phyloP scores from a whole-genome alignment of 2,113 vertebrate genomes.

The Alaudala cheleensis region DNA sequence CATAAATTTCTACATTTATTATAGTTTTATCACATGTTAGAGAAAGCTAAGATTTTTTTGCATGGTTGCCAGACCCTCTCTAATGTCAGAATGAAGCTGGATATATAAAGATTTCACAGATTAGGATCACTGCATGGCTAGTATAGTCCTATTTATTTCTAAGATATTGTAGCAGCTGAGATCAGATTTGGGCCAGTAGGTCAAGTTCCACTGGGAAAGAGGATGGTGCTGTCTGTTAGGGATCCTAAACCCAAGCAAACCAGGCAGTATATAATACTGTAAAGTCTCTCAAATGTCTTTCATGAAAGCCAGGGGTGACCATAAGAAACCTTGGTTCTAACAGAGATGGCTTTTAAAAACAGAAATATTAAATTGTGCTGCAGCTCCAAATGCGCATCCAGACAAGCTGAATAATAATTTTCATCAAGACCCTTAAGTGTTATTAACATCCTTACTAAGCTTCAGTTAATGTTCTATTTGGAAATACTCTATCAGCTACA shows the following conservation, averaged over 20 bases:
- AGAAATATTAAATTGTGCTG: not conserved
- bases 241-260: not conserved
- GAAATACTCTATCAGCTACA: not conserved
- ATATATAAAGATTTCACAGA: conserved; percentile 36
- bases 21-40: conserved; percentile 9
- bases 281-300: not conserved
- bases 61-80: conserved; percentile 53
- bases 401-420: not conserved
- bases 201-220: not conserved
- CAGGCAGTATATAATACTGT: not conserved
- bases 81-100: conserved; percentile 27
- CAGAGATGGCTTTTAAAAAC: not conserved
- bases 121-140: conserved; percentile 51
- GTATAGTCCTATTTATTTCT: conserved; percentile 29
- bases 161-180: conserved; percentile 9
- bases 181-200: conserved; percentile 43
- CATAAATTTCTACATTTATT: conserved; percentile 51
- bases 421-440: not conserved
- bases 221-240: not conserved
- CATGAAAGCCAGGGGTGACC: not conserved
- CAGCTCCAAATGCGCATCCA: not conserved
- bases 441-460: not conserved
- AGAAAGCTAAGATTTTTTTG: conserved; percentile 40
- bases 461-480: not conserved
- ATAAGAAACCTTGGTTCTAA: not conserved